Conservation (phyloP, 2,888 invertebrate species). For the Ligdia adustata region DNA sequence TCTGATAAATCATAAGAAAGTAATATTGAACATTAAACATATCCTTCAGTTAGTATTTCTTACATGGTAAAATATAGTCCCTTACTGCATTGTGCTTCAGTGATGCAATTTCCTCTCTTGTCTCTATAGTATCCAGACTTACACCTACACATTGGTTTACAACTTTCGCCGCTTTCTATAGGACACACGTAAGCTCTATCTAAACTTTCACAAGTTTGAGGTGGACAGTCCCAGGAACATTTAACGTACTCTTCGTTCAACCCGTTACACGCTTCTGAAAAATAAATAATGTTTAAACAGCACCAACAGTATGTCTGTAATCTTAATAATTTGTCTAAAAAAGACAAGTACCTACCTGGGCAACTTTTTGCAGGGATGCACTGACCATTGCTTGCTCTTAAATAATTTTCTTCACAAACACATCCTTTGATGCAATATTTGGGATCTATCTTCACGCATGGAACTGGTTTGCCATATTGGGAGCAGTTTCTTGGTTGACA, state of each 20-base stretch:
- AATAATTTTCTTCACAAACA: conserved; percentile 44
- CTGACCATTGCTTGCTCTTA: conserved; percentile 42
- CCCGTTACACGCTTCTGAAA: conserved; percentile 19
- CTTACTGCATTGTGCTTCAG: conserved; percentile 24
- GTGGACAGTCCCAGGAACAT: conserved; percentile 42
- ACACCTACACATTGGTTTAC: conserved; percentile 44
- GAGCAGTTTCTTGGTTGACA: conserved; percentile 46
- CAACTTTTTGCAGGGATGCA: conserved; percentile 48
- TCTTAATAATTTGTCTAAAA: no score
- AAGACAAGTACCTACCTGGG: conserved; percentile 41
- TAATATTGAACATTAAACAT: no score
- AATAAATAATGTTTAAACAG: no score
- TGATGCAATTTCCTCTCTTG: conserved; percentile 22
- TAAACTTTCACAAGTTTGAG: conserved; percentile 41
- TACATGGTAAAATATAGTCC: not conserved
- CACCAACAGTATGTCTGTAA: no score
- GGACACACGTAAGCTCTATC: conserved; percentile 29
- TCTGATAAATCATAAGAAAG: conserved; percentile 28
- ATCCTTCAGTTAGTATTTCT: not conserved
- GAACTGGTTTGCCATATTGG: conserved; percentile 14
- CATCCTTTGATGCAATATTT: conserved; percentile 48
- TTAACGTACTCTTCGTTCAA: conserved; percentile 31
- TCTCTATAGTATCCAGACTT: conserved; percentile 44
- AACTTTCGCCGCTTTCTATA: conserved; percentile 9
- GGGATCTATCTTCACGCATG: conserved; percentile 28